Evolutionary conservation across 2,888 invertebrate genomes (phyloP).

Genomic region (Eremobia ochroleuca): DNA sequence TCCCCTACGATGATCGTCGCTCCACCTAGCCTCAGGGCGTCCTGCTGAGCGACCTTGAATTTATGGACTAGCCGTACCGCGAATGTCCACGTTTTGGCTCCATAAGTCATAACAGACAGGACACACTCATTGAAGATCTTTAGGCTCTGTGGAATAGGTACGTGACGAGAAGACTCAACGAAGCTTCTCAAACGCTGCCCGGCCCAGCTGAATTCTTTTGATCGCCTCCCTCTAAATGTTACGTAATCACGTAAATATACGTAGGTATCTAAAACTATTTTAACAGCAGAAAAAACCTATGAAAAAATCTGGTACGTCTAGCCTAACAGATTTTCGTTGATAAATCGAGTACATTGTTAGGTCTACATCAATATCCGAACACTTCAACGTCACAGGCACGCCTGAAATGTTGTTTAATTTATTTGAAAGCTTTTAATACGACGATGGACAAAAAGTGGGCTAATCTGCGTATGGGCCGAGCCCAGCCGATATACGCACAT

Average conservation of each 20-base stretch:
- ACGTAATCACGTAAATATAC: not conserved
- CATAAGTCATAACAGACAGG: too few species aligned
- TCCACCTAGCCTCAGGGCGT: too few species aligned
- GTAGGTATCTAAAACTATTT: not conserved
- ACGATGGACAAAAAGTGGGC: slow-evolving; percentile 77
- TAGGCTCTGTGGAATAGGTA: too few species aligned
- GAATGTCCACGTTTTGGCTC: too few species aligned
- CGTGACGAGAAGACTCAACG: too few species aligned
- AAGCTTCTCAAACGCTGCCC: too few species aligned
- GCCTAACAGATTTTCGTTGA: not conserved
- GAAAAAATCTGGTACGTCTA: not conserved
- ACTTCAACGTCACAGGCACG: slow-evolving; percentile 76
- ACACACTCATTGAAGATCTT: too few species aligned
- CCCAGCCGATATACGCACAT: slow-evolving; percentile 64
- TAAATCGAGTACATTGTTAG: slow-evolving; percentile 56
- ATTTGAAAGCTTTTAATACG: slow-evolving; percentile 87
- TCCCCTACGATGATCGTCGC: too few species aligned
- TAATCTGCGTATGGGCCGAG: slow-evolving; percentile 78
- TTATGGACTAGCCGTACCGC: too few species aligned
- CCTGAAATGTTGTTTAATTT: slow-evolving; percentile 85
- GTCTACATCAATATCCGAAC: slow-evolving; percentile 68
- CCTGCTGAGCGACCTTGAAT: too few species aligned
- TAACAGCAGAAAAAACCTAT: not conserved
- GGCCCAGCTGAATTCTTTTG: too few species aligned
- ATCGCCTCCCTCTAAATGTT: too few species aligned